Conservation (phyloP, 2,113 vertebrate species). For the Phalacrocorax aristotelis region DNA sequence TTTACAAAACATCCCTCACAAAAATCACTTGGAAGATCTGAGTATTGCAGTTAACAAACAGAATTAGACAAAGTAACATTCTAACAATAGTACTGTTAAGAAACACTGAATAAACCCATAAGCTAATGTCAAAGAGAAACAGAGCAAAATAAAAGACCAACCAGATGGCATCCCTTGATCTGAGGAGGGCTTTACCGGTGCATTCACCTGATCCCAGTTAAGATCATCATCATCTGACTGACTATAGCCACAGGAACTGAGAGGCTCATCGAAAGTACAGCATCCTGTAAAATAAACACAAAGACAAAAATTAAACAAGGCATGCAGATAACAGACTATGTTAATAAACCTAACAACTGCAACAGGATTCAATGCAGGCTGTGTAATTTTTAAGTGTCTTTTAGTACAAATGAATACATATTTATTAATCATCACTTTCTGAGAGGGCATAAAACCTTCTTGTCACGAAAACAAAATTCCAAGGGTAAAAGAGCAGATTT, state of each 20-base stretch:
- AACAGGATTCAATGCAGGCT: neutral
- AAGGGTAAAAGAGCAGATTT: neutral
- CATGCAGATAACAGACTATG: neutral
- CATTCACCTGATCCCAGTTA: constrained; percentile 92
- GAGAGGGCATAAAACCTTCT: neutral
- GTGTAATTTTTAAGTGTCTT: neutral
- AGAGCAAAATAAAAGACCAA: constrained; percentile 65
- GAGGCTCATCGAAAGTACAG: constrained; percentile 91
- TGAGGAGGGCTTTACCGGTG: constrained; percentile 77
- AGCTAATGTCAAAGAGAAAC: neutral
- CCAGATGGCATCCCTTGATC: constrained; percentile 93
- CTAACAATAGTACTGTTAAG: neutral
- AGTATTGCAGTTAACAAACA: neutral
- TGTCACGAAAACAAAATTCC: neutral
- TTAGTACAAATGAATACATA: neutral
- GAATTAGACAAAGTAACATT: neutral
- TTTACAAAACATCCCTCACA: neutral
- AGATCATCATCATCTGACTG: constrained; percentile 92
- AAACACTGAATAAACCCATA: neutral
- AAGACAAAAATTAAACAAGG: neutral
- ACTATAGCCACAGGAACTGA: constrained; percentile 88
- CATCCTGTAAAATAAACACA: constrained; percentile 79
- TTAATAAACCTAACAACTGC: neutral
- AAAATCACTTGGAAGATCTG: neutral
- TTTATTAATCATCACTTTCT: neutral